Conservation (phyloP, 2,888 invertebrate genomes). For the Leuctra nigra region DNA sequence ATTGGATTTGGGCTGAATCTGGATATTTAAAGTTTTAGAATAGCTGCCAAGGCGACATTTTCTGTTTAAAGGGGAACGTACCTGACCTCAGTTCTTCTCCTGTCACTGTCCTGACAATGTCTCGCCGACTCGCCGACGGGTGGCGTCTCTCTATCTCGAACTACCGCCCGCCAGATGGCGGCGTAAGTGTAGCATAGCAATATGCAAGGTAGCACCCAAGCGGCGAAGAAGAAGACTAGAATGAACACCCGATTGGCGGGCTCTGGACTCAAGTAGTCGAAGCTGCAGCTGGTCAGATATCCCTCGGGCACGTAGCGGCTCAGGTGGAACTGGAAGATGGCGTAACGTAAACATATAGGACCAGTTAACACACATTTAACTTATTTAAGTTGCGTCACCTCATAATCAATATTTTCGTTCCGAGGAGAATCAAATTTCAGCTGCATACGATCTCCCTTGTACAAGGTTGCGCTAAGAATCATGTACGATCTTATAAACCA, state of each 20-base stretch:
- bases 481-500: too few species aligned
- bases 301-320: slow-evolving; percentile 79
- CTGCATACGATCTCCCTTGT: too few species aligned
- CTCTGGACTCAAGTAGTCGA: slow-evolving; percentile 59
- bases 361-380: too few species aligned
- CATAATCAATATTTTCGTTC: too few species aligned
- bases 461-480: too few species aligned
- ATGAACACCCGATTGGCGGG: slow-evolving; percentile 58
- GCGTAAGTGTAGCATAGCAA: slow-evolving; percentile 67
- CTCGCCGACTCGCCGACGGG: slow-evolving; percentile 42
- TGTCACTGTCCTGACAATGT: slow-evolving; percentile 54
- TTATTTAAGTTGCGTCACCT: too few species aligned
- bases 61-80: too few species aligned
- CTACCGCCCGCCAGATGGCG: slow-evolving; percentile 60
- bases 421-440: too few species aligned
- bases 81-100: slow-evolving; percentile 57
- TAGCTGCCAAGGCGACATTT: too few species aligned
- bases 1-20: too few species aligned
- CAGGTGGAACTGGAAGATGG: slow-evolving; percentile 45
- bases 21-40: too few species aligned
- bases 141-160: slow-evolving; percentile 42
- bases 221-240: slow-evolving; percentile 65
- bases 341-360: too few species aligned
- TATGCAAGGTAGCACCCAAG: slow-evolving; percentile 64
- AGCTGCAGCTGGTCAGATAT: slow-evolving; percentile 76